Conservation (phyloP, 2,797 vertebrate species). For the Eutrigla gurnardus region DNA sequence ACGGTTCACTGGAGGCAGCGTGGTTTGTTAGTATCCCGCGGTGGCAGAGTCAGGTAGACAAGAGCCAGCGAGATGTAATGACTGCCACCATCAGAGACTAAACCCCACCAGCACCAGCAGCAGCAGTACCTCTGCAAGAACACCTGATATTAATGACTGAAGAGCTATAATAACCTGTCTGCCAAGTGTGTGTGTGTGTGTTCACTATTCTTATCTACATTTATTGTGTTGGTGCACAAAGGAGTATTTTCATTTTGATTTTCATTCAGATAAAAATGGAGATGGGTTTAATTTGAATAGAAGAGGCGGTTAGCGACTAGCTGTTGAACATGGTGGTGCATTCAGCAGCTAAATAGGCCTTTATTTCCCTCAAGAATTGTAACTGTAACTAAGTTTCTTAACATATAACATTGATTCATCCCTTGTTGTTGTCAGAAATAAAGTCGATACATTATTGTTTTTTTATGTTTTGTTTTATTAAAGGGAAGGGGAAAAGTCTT, state of each 20-base stretch:
- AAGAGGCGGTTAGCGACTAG: not conserved
- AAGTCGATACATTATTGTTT: not conserved
- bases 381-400: not conserved
- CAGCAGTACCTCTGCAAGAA: conserved; percentile 65
- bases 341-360: not conserved
- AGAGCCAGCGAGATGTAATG: conserved; percentile 66
- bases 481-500: not conserved
- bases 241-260: not conserved
- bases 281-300: not conserved
- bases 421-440: not conserved
- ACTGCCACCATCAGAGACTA: conserved; percentile 63
- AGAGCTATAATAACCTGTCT: conserved; percentile 66
- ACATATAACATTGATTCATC: not conserved
- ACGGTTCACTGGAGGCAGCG: conserved; percentile 63
- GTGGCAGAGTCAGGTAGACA: conserved; percentile 65
- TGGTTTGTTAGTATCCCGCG: conserved; percentile 68
- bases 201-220: conserved; percentile 2
- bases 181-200: conserved; percentile 16
- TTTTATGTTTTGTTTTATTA: not conserved
- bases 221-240: not conserved
- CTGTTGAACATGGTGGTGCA: not conserved
- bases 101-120: conserved; percentile 45
- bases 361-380: not conserved
- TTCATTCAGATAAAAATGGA: not conserved
- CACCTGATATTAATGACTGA: conserved; percentile 77